Evolutionary conservation across 1,140 invertebrate genomes (phyloP).

Genomic region (Eufriesea mexicana): DNA sequence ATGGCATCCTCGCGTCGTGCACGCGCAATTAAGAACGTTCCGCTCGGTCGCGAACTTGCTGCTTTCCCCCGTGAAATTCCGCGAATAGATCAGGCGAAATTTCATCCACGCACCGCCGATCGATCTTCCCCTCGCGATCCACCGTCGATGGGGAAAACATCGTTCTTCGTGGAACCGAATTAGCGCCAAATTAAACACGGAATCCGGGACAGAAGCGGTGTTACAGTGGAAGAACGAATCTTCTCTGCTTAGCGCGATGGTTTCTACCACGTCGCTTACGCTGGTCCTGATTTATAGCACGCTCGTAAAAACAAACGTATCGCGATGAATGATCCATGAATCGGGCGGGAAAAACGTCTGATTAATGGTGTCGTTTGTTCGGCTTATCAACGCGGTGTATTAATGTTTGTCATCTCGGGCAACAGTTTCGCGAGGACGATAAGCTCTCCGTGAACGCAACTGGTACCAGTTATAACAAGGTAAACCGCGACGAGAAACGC

Average conservation of each 20-base stretch:
- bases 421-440: slow-evolving; percentile 39
- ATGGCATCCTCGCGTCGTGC: too few relatives aligned
- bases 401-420: slow-evolving; percentile 43
- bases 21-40: slow-evolving; percentile 16
- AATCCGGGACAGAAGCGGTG: not conserved
- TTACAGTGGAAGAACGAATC: not conserved
- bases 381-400: slow-evolving; percentile 46
- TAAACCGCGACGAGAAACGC: slow-evolving; percentile 47
- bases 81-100: too few relatives aligned
- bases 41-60: not conserved
- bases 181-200: too few relatives aligned
- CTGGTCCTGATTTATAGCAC: slow-evolving; percentile 23
- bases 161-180: too few relatives aligned
- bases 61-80: not conserved
- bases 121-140: too few relatives aligned
- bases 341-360: slow-evolving; percentile 10
- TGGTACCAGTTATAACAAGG: slow-evolving; percentile 39
- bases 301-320: slow-evolving; percentile 22
- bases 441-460: slow-evolving; percentile 23
- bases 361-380: slow-evolving; percentile 42
- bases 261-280: not conserved
- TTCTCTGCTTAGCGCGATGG: not conserved
- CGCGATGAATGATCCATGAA: slow-evolving; percentile 38
- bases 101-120: too few relatives aligned
- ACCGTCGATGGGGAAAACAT: too few relatives aligned